Conservation (phyloP, 2,797 vertebrate species). For the Centroberyx gerrardi region DNA sequence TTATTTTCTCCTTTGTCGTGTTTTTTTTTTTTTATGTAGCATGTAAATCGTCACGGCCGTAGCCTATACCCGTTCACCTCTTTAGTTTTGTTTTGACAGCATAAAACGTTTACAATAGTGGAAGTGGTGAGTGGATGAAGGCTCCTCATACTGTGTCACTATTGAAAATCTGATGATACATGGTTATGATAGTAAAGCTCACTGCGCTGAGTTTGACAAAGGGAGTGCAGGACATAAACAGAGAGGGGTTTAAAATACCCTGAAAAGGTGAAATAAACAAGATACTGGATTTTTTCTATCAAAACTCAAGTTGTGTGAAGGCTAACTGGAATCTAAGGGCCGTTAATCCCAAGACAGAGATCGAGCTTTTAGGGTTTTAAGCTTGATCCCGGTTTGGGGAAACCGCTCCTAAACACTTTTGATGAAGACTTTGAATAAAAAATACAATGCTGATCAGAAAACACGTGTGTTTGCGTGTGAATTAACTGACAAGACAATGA, state of each 20-base stretch:
- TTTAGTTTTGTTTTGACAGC: slow-evolving; percentile 55
- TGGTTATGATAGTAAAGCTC: slow-evolving; percentile 30
- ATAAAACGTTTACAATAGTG: slow-evolving; percentile 58
- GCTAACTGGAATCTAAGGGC: slow-evolving; percentile 13
- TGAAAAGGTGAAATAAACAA: slow-evolving; percentile 18
- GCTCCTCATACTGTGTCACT: slow-evolving; percentile 35
- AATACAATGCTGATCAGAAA: slow-evolving; percentile 53
- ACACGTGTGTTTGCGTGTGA: slow-evolving; percentile 41
- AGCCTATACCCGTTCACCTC: slow-evolving; percentile 67
- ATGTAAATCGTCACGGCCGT: slow-evolving; percentile 70
- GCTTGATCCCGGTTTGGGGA: slow-evolving; percentile 43
- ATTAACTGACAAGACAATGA: slow-evolving; percentile 22
- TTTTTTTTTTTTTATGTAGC: slow-evolving; percentile 61
- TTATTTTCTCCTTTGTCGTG: slow-evolving; percentile 74
- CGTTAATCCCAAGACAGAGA: slow-evolving; percentile 26
- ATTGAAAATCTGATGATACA: slow-evolving; percentile 48
- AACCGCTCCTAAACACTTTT: slow-evolving; percentile 46
- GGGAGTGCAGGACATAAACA: slow-evolving; percentile 17
- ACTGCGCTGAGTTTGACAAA: slow-evolving; percentile 24
- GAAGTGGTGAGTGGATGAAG: slow-evolving; percentile 11
- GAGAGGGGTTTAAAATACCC: slow-evolving; percentile 8
- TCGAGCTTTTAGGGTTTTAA: not conserved
- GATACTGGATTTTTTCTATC: slow-evolving; percentile 14
- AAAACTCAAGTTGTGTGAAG: not conserved
- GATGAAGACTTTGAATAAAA: slow-evolving; percentile 74